These are phyloP conservation scores for Mirza zaza DNA, from an alignment of 2,113 vertebrate genomes.

Conservation along the genomic window DNA sequence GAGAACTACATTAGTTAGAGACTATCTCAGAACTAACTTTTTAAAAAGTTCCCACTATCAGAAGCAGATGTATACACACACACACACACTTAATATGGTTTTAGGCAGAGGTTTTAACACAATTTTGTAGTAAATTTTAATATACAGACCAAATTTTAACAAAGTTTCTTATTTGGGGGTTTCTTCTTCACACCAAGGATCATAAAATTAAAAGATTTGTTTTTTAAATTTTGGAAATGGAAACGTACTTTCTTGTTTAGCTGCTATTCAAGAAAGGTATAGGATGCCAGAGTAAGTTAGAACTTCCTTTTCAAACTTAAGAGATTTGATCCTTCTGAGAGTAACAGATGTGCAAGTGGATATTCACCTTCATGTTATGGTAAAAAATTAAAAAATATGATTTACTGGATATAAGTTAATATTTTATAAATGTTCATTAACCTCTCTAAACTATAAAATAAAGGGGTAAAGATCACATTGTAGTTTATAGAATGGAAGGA, in stretches of 20 bases:
- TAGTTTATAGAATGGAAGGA: background rate
- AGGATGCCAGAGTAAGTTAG: background rate
- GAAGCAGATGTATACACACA: background rate
- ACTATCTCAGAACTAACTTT: background rate
- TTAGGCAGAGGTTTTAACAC: background rate
- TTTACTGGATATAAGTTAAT: background rate
- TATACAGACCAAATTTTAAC: background rate
- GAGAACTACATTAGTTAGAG: background rate
- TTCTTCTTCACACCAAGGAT: background rate
- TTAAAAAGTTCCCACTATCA: background rate
- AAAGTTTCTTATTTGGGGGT: conserved; percentile 17
- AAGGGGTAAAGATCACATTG: background rate
- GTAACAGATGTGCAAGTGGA: background rate
- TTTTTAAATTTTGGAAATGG: conserved; percentile 27
- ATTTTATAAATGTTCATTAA: background rate
- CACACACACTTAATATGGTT: background rate
- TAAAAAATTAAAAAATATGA: background rate
- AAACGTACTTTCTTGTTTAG: background rate
- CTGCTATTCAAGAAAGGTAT: background rate
- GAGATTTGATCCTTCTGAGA: background rate
- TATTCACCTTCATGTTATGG: background rate
- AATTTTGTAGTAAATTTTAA: conserved; percentile 4
- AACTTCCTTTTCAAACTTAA: background rate
- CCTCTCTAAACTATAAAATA: background rate
- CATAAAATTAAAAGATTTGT: background rate